These are phyloP conservation scores for Ellobius talpinus DNA, from an alignment of 2,113 vertebrate genomes.

Conservation along the genomic window DNA sequence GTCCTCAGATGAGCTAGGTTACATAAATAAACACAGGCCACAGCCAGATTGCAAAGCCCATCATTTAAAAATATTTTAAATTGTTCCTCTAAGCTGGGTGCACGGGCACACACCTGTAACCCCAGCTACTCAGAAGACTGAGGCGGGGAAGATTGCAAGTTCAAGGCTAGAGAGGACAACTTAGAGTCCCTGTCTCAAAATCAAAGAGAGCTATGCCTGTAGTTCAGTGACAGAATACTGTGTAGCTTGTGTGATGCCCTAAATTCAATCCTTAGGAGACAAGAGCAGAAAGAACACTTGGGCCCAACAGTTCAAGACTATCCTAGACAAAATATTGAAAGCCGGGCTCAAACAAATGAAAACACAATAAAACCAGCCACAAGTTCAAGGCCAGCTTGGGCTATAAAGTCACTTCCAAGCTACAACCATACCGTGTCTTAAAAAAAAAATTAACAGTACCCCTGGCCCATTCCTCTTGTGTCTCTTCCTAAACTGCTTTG, in stretches of 20 bases:
- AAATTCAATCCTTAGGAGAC: neutral
- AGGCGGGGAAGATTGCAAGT: neutral
- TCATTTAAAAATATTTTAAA: neutral
- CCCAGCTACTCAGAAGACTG: neutral
- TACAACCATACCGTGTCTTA: neutral
- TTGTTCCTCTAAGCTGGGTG: neutral
- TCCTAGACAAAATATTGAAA: neutral
- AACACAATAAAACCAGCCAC: neutral
- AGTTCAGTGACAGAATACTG: neutral
- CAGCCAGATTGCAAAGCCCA: no score
- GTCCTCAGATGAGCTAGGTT: slow-evolving; percentile 90
- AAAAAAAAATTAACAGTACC: neutral
- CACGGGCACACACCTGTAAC: neutral
- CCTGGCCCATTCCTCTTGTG: neutral
- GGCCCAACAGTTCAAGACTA: neutral
- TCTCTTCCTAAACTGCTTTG: neutral
- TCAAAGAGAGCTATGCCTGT: neutral
- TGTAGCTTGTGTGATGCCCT: neutral
- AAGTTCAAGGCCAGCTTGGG: neutral
- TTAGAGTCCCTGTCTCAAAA: neutral
- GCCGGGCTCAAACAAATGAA: neutral
- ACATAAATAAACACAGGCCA: neutral
- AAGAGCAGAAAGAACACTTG: neutral
- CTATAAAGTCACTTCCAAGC: neutral
- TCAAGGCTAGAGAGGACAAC: neutral